Evolutionary conservation across 2,888 invertebrate genomes (phyloP).

Genomic region (Eristalinus sepulchralis): DNA sequence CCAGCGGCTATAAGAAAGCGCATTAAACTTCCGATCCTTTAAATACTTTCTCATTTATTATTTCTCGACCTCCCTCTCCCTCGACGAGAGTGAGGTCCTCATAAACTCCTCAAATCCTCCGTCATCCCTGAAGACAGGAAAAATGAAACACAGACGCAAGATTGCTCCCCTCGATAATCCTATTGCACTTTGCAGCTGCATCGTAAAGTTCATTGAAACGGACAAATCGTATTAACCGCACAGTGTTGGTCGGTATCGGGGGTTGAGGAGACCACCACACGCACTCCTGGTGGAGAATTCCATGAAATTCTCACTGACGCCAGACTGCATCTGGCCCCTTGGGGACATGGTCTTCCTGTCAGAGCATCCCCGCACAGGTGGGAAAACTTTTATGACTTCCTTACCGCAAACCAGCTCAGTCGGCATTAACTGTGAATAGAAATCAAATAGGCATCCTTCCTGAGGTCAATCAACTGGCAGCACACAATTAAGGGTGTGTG

Average conservation of each 20-base stretch:
- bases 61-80: not conserved
- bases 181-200: constrained; percentile 33
- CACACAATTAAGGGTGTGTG: not conserved
- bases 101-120: constrained; percentile 5
- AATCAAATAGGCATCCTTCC: constrained; percentile 41
- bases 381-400: constrained; percentile 18
- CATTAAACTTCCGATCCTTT: constrained; percentile 7
- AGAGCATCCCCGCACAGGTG: not conserved
- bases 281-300: constrained; percentile 18
- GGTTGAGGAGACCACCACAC: too few species aligned
- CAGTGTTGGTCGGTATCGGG: constrained; percentile 4
- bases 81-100: not conserved
- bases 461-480: constrained; percentile 52
- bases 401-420: constrained; percentile 3
- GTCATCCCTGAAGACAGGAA: not conserved
- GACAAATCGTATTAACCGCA: constrained; percentile 45
- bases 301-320: not conserved
- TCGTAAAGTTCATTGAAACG: constrained; percentile 36
- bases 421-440: constrained; percentile 38
- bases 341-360: too few species aligned
- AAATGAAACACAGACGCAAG: too few species aligned
- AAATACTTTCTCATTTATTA: constrained; percentile 19
- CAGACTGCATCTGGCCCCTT: too few species aligned
- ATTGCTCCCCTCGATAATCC: constrained; percentile 23
- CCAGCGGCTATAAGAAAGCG: not conserved